Evolutionary conservation across 1,140 invertebrate genomes (phyloP).

Genomic region (Drosophila bipectinata): DNA sequence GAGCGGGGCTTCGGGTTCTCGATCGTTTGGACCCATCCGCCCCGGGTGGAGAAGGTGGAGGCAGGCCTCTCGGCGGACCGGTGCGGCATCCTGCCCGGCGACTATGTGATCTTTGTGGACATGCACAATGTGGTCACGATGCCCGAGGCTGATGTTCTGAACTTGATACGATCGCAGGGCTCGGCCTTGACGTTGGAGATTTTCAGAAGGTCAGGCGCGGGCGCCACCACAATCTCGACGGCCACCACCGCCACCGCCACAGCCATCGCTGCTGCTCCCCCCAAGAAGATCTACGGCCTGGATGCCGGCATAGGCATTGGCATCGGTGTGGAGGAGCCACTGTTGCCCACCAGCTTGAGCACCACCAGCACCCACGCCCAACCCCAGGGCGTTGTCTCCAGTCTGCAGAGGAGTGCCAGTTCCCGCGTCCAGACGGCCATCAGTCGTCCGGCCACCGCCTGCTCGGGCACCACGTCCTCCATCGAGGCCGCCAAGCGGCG

Average conservation of each 20-base stretch:
- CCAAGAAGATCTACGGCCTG: constrained; percentile 32
- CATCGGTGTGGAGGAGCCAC: constrained; percentile 14
- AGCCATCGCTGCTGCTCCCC: constrained; percentile 63
- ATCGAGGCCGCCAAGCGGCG: constrained; percentile 86
- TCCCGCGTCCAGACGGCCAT: constrained; percentile 21
- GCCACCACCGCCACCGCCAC: constrained; percentile 61
- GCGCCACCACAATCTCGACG: constrained; percentile 38
- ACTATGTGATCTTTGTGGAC: constrained; percentile 94
- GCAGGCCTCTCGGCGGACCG: constrained; percentile 91
- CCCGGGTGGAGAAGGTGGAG: constrained; percentile 94
- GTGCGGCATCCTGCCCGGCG: constrained; percentile 91
- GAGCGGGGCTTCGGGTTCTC: constrained; percentile 92
- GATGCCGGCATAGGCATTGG: constrained; percentile 12
- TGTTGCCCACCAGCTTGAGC: not conserved
- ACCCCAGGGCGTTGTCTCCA: constrained; percentile 38
- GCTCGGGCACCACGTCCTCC: constrained; percentile 85
- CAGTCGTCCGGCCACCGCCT: constrained; percentile 84
- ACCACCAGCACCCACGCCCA: not conserved
- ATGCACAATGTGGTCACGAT: constrained; percentile 93
- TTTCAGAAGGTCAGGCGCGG: constrained; percentile 86
- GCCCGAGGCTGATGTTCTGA: constrained; percentile 90
- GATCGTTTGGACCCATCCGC: constrained; percentile 95
- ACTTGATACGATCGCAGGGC: constrained; percentile 87
- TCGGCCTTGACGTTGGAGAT: constrained; percentile 89
- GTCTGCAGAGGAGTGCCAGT: constrained; percentile 41